Conservation (phyloP, 2,797 vertebrate genomes). For the Gastrophryne carolinensis region DNA sequence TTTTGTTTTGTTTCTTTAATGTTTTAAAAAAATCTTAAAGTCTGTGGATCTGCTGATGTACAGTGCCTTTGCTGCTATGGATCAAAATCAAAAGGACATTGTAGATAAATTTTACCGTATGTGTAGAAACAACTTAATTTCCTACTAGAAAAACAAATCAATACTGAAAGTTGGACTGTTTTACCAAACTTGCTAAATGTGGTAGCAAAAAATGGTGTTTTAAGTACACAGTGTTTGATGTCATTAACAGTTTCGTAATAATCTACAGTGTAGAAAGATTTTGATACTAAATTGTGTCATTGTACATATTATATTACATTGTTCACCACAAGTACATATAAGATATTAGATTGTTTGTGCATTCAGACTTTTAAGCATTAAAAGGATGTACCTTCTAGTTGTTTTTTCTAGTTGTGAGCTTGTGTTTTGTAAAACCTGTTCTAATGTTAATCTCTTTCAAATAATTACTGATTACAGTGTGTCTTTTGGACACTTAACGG, state of each 20-base stretch:
- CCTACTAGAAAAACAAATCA: conserved; percentile 82
- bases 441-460: neutral
- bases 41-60: conserved; percentile 85
- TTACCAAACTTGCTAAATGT: conserved; percentile 77
- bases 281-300: conserved; percentile 84
- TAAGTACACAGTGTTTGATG: conserved; percentile 83
- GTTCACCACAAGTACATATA: conserved; percentile 79
- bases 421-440: neutral
- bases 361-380: conserved; percentile 83
- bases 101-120: conserved; percentile 83
- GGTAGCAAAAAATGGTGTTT: conserved; percentile 79
- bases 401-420: neutral
- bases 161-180: conserved; percentile 80
- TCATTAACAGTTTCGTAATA: conserved; percentile 81
- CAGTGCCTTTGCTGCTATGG: conserved; percentile 87
- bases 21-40: conserved; percentile 76
- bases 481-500: conserved; percentile 18
- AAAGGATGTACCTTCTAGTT: conserved; percentile 77
- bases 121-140: conserved; percentile 81
- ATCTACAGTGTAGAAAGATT: conserved; percentile 81
- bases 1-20: conserved; percentile 71
- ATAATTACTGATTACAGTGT: neutral
- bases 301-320: conserved; percentile 83
- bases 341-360: conserved; percentile 83
- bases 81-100: conserved; percentile 82